Evolutionary conservation across 2,113 vertebrate genomes (phyloP).

Genomic region (Sphyrna mokarran): DNA sequence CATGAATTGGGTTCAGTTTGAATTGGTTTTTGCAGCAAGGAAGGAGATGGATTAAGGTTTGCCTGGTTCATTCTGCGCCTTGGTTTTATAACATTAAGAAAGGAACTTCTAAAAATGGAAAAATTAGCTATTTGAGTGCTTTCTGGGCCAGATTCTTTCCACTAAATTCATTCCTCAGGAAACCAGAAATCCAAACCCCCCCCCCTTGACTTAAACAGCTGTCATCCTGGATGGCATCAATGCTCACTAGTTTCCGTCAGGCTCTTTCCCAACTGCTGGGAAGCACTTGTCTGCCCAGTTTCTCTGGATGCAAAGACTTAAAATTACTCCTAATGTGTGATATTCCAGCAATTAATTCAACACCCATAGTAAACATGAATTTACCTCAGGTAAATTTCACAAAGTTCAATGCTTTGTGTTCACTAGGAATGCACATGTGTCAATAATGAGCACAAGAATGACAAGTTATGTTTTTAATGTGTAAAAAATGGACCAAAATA

Average conservation of each 20-base stretch:
- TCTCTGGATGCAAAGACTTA: not conserved
- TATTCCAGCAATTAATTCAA: not conserved
- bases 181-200: not conserved
- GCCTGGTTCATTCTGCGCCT: too few relatives aligned
- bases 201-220: not conserved
- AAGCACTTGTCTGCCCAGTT: not conserved
- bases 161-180: not conserved
- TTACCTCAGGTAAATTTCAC: not conserved
- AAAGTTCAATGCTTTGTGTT: not conserved
- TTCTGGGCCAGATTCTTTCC: not conserved
- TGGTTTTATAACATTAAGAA: not conserved
- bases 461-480: too few relatives aligned
- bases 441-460: too few relatives aligned
- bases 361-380: not conserved
- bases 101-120: not conserved
- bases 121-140: not conserved
- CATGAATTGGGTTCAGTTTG: too few relatives aligned
- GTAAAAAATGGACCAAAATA: not conserved
- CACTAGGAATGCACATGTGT: not conserved
- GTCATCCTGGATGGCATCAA: not conserved
- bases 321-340: not conserved
- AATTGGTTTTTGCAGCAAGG: too few relatives aligned
- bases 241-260: not conserved
- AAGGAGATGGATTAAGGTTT: too few relatives aligned
- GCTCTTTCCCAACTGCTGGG: not conserved